phyloP scores from a whole-genome alignment of 2,888 invertebrate species.

The Lottia gigantea region DNA sequence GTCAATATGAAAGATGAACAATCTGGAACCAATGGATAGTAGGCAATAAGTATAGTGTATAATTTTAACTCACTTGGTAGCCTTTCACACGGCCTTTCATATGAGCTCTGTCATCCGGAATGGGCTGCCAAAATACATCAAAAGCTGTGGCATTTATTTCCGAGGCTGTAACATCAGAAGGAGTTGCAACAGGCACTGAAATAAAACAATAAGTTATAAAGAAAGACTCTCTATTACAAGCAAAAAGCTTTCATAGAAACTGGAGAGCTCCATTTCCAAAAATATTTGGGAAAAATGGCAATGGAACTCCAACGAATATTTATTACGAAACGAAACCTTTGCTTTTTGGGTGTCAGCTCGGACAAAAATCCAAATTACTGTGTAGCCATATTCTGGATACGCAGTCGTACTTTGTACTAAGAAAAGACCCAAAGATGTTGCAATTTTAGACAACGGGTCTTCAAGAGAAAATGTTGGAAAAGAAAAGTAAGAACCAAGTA shows the following conservation, averaged over 20 bases:
- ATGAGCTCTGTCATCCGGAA: conserved; percentile 86
- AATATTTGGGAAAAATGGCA: too few relatives aligned
- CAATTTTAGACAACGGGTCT: too few relatives aligned
- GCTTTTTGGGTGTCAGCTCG: too few relatives aligned
- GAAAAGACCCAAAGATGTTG: too few relatives aligned
- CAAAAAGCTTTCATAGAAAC: neutral
- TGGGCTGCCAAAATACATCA: conserved; percentile 89
- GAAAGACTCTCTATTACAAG: neutral
- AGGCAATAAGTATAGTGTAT: too few relatives aligned
- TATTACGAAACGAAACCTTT: too few relatives aligned
- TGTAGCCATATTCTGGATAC: too few relatives aligned
- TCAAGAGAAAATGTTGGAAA: too few relatives aligned
- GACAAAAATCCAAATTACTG: too few relatives aligned
- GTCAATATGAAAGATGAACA: too few relatives aligned
- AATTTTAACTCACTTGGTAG: conserved; percentile 77
- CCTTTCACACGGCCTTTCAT: conserved; percentile 91
- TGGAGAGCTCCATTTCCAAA: neutral
- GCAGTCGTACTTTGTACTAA: too few relatives aligned
- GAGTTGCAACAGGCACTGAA: conserved; percentile 72
- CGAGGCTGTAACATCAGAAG: conserved; percentile 81
- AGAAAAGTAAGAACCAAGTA: conserved; percentile 2
- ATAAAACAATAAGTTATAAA: neutral
- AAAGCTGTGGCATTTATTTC: conserved; percentile 93
- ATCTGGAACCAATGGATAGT: neutral
- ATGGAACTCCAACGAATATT: too few relatives aligned